phyloP scores from a whole-genome alignment of 1,140 invertebrate species.

The Brachionus rubens region DNA sequence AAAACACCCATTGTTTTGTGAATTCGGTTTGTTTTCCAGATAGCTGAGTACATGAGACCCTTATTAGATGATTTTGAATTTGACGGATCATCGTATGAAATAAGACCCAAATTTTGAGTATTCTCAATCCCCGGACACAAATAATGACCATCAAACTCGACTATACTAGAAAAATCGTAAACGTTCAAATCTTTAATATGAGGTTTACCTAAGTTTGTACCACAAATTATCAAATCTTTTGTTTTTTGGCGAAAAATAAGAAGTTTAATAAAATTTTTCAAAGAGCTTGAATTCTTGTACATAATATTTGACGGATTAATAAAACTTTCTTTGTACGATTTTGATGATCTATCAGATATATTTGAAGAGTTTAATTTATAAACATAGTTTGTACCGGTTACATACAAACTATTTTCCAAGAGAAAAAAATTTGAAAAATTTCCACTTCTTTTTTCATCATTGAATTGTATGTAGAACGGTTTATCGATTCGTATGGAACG shows the following conservation, averaged over 20 bases:
- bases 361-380: background rate
- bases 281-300: background rate
- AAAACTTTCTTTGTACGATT: conserved; percentile 3
- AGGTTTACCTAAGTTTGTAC: conserved; percentile 14
- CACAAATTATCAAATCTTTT: conserved; percentile 21
- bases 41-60: conserved; percentile 22
- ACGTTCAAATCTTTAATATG: conserved; percentile 32
- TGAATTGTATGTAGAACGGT: background rate
- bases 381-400: conserved; percentile 19
- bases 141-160: conserved; percentile 16
- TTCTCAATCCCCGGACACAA: conserved; percentile 17
- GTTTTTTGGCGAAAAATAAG: conserved; percentile 13
- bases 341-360: background rate
- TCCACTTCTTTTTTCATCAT: background rate
- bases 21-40: conserved; percentile 13
- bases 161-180: conserved; percentile 23
- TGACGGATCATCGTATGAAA: background rate
- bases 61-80: background rate
- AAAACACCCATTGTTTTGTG: background rate
- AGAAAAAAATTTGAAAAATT: conserved; percentile 30
- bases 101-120: conserved; percentile 5
- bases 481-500: background rate
- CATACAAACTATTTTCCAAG: background rate
- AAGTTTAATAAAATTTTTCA: conserved; percentile 20
- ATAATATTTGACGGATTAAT: conserved; percentile 20